phyloP scores from a whole-genome alignment of 2,888 invertebrate species.

The Sminthurides aquaticus region DNA sequence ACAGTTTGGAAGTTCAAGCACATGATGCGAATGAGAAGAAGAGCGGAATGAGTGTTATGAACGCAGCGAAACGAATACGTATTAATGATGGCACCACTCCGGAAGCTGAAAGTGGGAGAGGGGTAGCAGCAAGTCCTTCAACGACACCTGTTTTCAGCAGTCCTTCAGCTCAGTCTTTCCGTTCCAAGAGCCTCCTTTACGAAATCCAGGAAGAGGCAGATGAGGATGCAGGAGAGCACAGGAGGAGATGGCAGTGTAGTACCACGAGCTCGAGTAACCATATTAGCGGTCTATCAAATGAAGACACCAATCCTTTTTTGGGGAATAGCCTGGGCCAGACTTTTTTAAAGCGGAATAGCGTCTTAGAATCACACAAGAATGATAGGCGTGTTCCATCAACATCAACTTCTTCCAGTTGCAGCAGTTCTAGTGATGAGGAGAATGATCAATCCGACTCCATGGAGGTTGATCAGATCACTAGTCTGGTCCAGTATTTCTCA shows the following conservation, averaged over 20 bases:
- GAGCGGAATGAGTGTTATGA: slow-evolving; percentile 23
- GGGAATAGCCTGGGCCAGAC: slow-evolving; percentile 32
- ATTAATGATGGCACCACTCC: background rate
- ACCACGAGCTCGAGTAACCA: background rate
- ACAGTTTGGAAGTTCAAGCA: slow-evolving; percentile 6
- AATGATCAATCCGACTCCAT: slow-evolving; percentile 44
- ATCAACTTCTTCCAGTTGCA: slow-evolving; percentile 28
- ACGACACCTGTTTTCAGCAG: background rate
- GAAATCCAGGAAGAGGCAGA: slow-evolving; percentile 28
- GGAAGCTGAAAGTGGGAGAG: background rate
- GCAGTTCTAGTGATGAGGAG: slow-evolving; percentile 36
- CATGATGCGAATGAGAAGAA: slow-evolving; percentile 25
- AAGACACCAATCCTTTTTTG: slow-evolving; percentile 40
- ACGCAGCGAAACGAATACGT: slow-evolving; percentile 31
- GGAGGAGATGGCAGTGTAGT: background rate
- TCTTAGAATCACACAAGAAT: slow-evolving; percentile 19
- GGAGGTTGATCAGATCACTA: slow-evolving; percentile 57
- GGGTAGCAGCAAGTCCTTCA: background rate
- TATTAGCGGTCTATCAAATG: slow-evolving; percentile 8
- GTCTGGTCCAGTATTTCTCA: slow-evolving; percentile 55
- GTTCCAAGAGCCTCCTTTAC: slow-evolving; percentile 32
- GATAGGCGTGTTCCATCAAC: slow-evolving; percentile 39
- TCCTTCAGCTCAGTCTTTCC: slow-evolving; percentile 16
- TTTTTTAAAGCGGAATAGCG: slow-evolving; percentile 13
- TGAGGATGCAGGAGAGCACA: background rate